These are phyloP conservation scores for Hymenopus coronatus DNA, from an alignment of 2,888 invertebrate genomes.

Conservation along the genomic window DNA sequence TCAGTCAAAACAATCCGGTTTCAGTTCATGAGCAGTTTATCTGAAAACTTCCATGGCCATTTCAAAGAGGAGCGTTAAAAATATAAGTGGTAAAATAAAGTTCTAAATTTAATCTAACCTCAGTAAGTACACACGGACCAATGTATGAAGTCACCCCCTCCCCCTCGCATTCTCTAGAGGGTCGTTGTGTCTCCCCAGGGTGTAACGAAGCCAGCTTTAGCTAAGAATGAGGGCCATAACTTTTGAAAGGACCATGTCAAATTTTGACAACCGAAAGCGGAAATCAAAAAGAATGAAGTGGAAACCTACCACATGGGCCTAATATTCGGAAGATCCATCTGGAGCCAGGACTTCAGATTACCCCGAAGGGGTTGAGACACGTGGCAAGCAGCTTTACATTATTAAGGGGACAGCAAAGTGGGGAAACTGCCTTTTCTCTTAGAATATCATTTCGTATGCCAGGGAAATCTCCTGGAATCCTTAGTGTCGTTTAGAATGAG, in stretches of 20 bases:
- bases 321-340: not conserved
- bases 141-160: not conserved
- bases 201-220: not conserved
- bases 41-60: not conserved
- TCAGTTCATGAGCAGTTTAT: no score
- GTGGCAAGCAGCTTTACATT: not conserved
- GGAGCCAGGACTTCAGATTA: not conserved
- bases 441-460: no score
- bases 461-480: no score
- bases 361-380: not conserved
- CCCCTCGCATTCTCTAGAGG: not conserved
- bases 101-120: not conserved
- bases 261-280: not conserved
- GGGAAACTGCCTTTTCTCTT: no score
- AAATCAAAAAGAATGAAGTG: not conserved
- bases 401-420: no score
- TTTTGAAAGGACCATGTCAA: not conserved
- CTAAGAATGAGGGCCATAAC: not conserved
- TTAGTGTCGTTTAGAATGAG: no score
- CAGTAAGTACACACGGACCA: not conserved
- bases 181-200: not conserved
- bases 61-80: not conserved
- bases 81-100: not conserved
- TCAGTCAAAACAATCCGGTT: no score
- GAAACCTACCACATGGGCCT: not conserved